Conservation (phyloP, 2,113 vertebrate genomes). For the Microcebus ravelobensis region DNA sequence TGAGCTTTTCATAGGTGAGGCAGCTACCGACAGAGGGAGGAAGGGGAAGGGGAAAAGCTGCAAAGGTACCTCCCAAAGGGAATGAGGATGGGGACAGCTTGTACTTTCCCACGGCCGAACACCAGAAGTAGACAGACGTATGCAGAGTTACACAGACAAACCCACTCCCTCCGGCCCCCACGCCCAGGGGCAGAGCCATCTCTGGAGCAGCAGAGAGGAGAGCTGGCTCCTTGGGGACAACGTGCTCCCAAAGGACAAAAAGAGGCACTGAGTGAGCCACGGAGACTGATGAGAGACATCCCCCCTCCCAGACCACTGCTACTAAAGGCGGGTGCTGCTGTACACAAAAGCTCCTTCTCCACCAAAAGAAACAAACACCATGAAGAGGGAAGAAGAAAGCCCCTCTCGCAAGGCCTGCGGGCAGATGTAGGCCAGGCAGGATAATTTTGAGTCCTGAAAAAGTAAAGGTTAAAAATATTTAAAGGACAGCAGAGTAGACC, state of each 20-base stretch:
- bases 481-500: background rate
- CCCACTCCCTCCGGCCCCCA: background rate
- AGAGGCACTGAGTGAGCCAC: background rate
- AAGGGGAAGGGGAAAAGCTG: background rate
- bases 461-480: background rate
- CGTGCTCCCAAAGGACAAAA: background rate
- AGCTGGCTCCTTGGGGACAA: too few relatives aligned
- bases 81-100: background rate
- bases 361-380: too few relatives aligned
- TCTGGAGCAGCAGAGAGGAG: background rate
- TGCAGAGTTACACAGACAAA: background rate
- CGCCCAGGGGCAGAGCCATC: background rate
- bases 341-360: background rate
- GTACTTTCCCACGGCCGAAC: accelerated
- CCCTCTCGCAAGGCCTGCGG: background rate
- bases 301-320: too few relatives aligned
- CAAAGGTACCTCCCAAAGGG: too few relatives aligned
- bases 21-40: background rate
- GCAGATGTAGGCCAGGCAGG: background rate
- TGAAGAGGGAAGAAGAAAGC: too few relatives aligned
- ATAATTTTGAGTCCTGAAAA: background rate
- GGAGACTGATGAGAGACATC: background rate
- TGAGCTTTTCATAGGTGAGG: background rate
- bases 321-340: too few relatives aligned
- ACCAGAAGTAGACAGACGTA: background rate